These are phyloP conservation scores for Vollenhovia emeryi DNA, from an alignment of 1,140 invertebrate species.

Conservation along the genomic window DNA sequence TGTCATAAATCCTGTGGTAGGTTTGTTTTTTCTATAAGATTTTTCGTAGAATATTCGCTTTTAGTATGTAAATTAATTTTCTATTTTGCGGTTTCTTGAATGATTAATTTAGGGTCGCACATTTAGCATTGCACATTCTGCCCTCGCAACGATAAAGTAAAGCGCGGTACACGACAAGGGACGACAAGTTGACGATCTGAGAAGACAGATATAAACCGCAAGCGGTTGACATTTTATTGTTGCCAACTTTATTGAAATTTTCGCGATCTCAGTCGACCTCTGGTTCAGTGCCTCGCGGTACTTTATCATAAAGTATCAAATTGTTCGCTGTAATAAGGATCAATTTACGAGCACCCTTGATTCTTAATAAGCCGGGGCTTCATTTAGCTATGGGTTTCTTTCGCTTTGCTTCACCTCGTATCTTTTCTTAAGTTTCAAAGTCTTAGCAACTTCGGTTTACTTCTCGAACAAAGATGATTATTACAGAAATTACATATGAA, in stretches of 20 bases:
- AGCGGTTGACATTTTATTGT: constrained; percentile 4
- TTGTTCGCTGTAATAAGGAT: background rate
- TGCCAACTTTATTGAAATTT: background rate
- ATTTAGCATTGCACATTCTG: background rate
- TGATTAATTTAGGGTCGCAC: background rate
- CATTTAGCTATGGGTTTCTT: background rate
- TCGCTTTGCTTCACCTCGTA: background rate
- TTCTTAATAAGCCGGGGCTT: background rate
- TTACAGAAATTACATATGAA: background rate
- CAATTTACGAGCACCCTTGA: constrained; percentile 13
- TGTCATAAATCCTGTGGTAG: background rate
- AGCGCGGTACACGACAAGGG: background rate
- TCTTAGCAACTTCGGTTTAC: background rate
- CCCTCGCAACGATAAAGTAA: background rate
- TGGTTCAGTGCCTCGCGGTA: background rate
- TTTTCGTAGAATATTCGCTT: background rate
- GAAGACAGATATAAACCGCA: background rate
- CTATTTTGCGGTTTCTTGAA: background rate
- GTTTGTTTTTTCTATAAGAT: background rate
- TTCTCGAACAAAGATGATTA: background rate
- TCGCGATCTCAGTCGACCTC: background rate
- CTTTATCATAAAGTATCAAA: background rate
- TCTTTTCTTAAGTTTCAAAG: background rate
- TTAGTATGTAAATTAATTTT: background rate
- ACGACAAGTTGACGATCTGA: background rate